Percentiles rank a stretch among this genome's conserved stretches.
Conservation (phyloP, 2,888 invertebrate species). For the Proisotoma minuta region DNA sequence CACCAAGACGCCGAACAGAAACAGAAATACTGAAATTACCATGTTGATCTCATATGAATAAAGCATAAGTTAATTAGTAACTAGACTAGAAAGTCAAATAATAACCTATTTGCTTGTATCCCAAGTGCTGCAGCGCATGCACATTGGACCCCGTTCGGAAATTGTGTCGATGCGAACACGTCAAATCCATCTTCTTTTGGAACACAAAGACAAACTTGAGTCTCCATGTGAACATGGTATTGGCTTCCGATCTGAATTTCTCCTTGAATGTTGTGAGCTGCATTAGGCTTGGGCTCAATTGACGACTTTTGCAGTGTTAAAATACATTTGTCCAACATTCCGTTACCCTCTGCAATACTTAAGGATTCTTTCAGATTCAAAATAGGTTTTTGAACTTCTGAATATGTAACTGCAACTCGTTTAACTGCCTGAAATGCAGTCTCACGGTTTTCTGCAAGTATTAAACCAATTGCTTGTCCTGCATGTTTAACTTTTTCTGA, state of each 20-base stretch:
- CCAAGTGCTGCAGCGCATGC: slow-evolving; percentile 58
- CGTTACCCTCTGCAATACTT: slow-evolving; percentile 23
- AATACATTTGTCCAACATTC: slow-evolving; percentile 12
- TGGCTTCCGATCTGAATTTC: slow-evolving; percentile 57
- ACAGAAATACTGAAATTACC: slow-evolving; percentile 66
- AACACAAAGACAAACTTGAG: slow-evolving; percentile 62
- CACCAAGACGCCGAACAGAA: slow-evolving; percentile 68
- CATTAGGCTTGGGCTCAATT: background rate
- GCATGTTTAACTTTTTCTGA: slow-evolving; percentile 49
- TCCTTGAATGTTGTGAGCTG: slow-evolving; percentile 54
- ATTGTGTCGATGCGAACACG: slow-evolving; percentile 63
- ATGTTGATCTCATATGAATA: too few species aligned
- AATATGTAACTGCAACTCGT: slow-evolving; percentile 50
- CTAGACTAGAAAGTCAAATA: background rate
- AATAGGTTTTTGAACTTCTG: slow-evolving; percentile 20
- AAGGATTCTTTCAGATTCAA: slow-evolving; percentile 50
- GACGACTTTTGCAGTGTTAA: slow-evolving; percentile 13
- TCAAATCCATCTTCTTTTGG: slow-evolving; percentile 67
- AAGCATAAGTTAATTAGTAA: too few species aligned
- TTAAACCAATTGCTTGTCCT: slow-evolving; percentile 52
- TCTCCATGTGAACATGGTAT: slow-evolving; percentile 72
- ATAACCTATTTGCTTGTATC: slow-evolving; percentile 59
- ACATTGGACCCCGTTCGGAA: slow-evolving; percentile 59
- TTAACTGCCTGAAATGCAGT: slow-evolving; percentile 49
- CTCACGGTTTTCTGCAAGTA: slow-evolving; percentile 49